phyloP scores from a whole-genome alignment of 2,113 vertebrate genomes.

The Ciconia boyciana region DNA sequence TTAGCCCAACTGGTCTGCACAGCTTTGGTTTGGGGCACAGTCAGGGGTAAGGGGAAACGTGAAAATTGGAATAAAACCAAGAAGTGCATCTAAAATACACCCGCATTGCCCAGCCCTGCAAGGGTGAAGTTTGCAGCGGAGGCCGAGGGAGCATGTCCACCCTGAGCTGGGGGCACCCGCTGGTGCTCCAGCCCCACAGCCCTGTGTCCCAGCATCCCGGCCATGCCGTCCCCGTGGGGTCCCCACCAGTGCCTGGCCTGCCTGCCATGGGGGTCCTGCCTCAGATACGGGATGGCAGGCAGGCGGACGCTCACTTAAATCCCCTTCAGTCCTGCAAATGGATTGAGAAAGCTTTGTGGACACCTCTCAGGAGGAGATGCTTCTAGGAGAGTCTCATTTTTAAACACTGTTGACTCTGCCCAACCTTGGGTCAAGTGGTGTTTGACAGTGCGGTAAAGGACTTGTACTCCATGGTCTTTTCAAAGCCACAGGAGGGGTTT shows the following conservation, averaged over 20 bases:
- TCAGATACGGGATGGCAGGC: neutral
- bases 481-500: neutral
- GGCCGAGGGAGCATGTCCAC: fast-evolving
- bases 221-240: fast-evolving
- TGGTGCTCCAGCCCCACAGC: neutral
- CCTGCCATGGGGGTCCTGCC: neutral
- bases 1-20: fast-evolving
- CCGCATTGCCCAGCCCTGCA: fast-evolving
- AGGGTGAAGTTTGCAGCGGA: neutral
- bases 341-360: neutral
- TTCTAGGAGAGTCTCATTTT: neutral
- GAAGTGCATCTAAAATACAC: fast-evolving
- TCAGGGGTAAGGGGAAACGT: neutral
- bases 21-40: neutral
- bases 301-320: fast-evolving
- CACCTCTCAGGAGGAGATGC: neutral
- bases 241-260: neutral
- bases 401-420: neutral
- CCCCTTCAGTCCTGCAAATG: neutral
- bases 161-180: neutral
- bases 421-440: neutral
- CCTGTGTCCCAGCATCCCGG: neutral
- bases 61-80: neutral
- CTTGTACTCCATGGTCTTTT: fast-evolving
- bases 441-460: neutral